Conservation (phyloP, 2,113 vertebrate genomes). For the Synodontis membranacea region DNA sequence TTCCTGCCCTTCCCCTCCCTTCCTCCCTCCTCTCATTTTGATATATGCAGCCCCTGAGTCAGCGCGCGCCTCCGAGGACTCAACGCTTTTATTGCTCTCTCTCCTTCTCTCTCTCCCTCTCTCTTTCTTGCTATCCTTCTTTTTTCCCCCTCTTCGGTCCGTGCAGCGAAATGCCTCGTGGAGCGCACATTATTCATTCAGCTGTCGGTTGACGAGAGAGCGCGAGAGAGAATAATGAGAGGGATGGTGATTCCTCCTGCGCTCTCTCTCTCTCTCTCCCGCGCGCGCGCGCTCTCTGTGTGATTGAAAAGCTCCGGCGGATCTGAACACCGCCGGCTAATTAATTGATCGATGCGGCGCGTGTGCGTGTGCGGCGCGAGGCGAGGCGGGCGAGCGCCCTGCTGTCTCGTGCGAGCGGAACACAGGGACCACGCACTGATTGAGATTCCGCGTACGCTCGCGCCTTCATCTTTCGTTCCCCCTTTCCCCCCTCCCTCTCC, state of each 20-base stretch:
- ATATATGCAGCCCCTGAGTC: slow-evolving; percentile 60
- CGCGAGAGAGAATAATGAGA: slow-evolving; percentile 41
- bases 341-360: slow-evolving; percentile 61
- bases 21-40: slow-evolving; percentile 52
- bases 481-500: neutral
- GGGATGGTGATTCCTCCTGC: slow-evolving; percentile 40
- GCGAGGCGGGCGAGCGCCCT: slow-evolving; percentile 32
- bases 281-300: neutral
- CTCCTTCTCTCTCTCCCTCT: slow-evolving; percentile 19
- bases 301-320: slow-evolving; percentile 59
- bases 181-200: slow-evolving; percentile 45
- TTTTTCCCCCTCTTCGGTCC: neutral
- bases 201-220: slow-evolving; percentile 40
- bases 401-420: slow-evolving; percentile 43
- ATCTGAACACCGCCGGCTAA: slow-evolving; percentile 53
- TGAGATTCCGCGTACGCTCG: slow-evolving; percentile 53
- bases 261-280: slow-evolving; percentile 11
- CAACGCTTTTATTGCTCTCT: slow-evolving; percentile 54
- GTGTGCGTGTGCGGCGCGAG: slow-evolving; percentile 36
- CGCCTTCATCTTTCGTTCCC: neutral
- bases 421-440: slow-evolving; percentile 45
- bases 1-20: neutral
- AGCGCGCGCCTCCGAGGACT: slow-evolving; percentile 51
- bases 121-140: neutral
- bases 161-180: slow-evolving; percentile 42